These are phyloP conservation scores for Euura saliciscinereae DNA, from an alignment of 1,140 invertebrate species.

Conservation along the genomic window DNA sequence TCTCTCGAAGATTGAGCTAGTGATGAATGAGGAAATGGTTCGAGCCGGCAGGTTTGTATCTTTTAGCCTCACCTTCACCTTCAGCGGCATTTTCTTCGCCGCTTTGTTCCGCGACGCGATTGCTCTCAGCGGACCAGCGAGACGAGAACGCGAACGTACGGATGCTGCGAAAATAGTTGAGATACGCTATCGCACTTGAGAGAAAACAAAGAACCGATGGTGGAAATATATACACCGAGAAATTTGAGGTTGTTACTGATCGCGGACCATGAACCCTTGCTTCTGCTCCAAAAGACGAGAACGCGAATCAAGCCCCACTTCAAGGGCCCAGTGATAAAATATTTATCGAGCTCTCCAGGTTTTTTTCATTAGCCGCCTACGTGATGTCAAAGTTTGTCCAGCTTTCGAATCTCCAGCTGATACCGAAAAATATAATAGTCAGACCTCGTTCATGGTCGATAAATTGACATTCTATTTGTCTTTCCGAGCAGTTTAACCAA, in stretches of 20 bases:
- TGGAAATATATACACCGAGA: not conserved
- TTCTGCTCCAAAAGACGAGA: not conserved
- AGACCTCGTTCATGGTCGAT: not conserved
- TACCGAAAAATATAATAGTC: too few relatives aligned
- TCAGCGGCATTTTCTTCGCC: not conserved
- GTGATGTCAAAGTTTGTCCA: too few relatives aligned
- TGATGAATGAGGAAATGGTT: too few relatives aligned
- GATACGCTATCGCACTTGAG: not conserved
- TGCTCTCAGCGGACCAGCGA: not conserved
- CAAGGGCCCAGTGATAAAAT: not conserved
- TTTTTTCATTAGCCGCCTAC: not conserved
- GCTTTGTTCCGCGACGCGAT: not conserved
- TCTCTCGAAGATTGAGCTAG: too few relatives aligned
- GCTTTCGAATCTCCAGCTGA: too few relatives aligned
- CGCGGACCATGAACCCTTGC: not conserved
- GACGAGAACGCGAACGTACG: not conserved
- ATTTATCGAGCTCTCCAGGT: not conserved
- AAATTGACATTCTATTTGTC: constrained; percentile 17
- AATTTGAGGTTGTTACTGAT: not conserved
- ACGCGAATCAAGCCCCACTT: not conserved
- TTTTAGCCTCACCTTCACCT: not conserved
- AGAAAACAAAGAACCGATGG: not conserved
- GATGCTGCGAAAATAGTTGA: not conserved
- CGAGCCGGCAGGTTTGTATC: not conserved
- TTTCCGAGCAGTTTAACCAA: constrained; percentile 22